Base-by-base conservation (phyloP, 23 tunicate species). In the Oikopleura dioica region DNA sequence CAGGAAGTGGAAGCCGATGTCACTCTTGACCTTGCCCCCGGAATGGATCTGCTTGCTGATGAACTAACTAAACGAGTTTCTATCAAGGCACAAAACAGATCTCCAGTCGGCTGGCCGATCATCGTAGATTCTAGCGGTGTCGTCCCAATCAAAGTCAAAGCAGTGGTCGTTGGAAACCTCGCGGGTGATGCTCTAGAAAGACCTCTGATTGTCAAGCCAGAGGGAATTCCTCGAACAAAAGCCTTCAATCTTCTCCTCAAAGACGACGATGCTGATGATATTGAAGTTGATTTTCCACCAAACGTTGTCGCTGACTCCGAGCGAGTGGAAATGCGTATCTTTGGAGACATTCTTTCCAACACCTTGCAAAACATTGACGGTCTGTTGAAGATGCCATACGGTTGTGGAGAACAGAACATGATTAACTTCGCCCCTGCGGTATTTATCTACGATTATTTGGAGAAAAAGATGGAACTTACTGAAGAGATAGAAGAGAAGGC, bases 371-470 rank as follows among this genome's bases (percentile, higher is more conserved):
- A 63, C 26, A 63, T 63, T 26, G 72, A 63, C 72, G 33, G n/a
- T 23, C 72, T 63, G 26, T 31, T 63, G 4, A 63, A 63, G 33
- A 63, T 63, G 72, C 72, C 72, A 26, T 63, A 63, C 30, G 72
- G 72, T 63, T 63, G 72, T 63, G 72, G 72, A 24, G 72, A 63
- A 29, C 72, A 63, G 72, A 63, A 63, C 26, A 63, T 63, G 72
- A 29, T 63, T 31, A 63, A 63, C 26, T 63, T 63, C 26, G 72
- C 72, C 2, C 72, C 72, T 16, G 72, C 72, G 72, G 72, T 63
- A 12, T 63, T 16, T 63, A 63, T 63, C 26, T 63, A 63, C 72
- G 4, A 4, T 21, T 63, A 63, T 29, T 63, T 63, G 31, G 28
- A 24, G 4, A 28, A 63, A 26, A 63, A 23, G 72, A 28, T 2